Conservation (phyloP, 2,888 invertebrate genomes). For the Nemoura dubitans region DNA sequence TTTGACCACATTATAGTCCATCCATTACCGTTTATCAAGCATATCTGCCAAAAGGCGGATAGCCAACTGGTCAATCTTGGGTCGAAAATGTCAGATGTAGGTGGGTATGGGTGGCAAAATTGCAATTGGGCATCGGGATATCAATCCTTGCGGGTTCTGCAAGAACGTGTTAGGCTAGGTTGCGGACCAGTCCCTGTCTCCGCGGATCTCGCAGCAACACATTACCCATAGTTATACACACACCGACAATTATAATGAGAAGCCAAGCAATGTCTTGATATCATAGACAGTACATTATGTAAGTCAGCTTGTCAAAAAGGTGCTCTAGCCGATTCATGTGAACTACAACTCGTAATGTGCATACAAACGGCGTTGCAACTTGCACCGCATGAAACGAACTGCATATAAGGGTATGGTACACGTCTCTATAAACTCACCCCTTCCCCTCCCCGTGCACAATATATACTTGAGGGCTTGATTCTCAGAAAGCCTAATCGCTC, state of each 20-base stretch:
- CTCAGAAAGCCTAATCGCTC: background rate
- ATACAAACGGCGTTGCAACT: background rate
- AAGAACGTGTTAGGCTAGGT: background rate
- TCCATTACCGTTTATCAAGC: background rate
- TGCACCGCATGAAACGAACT: background rate
- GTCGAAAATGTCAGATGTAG: background rate
- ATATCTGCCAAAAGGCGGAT: background rate
- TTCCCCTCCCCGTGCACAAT: background rate
- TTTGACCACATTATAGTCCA: background rate
- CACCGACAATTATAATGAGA: background rate
- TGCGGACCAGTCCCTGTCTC: background rate
- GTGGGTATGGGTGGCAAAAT: background rate
- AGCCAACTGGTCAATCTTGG: constrained; percentile 12
- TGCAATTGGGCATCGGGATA: background rate
- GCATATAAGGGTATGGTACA: background rate
- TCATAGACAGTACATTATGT: background rate
- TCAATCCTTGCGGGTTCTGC: background rate
- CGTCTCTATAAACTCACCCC: background rate
- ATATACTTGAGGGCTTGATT: background rate
- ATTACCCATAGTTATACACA: background rate
- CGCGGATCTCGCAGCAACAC: background rate
- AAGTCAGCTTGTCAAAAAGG: background rate
- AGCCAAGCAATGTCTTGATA: background rate
- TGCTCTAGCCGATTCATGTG: background rate
- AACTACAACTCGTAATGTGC: background rate